Percentiles rank a stretch among this genome's conserved stretches.
phyloP scores from a whole-genome alignment of 2,797 vertebrate species.

The Pipistrellus pygmaeus region DNA sequence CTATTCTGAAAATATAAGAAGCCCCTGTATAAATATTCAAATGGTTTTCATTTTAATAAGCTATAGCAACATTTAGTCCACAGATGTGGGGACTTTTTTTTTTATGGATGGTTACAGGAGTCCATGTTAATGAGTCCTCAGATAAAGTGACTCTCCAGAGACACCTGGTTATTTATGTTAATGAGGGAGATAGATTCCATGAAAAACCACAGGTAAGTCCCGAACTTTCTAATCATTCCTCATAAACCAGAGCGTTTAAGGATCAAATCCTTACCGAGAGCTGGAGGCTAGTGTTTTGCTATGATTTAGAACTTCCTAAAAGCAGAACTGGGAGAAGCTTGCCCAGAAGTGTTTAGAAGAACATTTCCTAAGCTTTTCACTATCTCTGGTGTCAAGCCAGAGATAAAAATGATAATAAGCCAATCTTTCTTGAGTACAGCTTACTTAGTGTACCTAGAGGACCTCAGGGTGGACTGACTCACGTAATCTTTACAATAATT shows the following conservation, averaged over 20 bases:
- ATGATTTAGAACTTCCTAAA: not conserved
- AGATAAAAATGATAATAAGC: not conserved
- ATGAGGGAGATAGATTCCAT: not conserved
- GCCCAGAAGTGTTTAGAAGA: not conserved
- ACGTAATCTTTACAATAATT: not conserved
- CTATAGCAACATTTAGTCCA: too few species aligned
- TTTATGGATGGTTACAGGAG: not conserved
- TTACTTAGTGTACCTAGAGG: not conserved
- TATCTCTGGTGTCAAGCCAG: not conserved
- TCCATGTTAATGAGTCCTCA: not conserved
- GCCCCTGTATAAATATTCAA: not conserved
- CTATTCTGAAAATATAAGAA: not conserved
- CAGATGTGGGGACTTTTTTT: not conserved
- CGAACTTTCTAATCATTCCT: conserved; percentile 10
- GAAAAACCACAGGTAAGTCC: not conserved
- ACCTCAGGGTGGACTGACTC: not conserved
- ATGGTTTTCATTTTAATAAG: too few species aligned
- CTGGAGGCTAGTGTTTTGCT: not conserved
- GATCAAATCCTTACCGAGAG: not conserved
- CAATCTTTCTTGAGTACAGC: not conserved
- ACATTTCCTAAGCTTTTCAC: not conserved
- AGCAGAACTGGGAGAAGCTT: not conserved
- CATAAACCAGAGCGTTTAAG: not conserved
- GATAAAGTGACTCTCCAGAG: not conserved
- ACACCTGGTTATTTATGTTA: conserved; percentile 27